phyloP scores from a whole-genome alignment of 2,888 invertebrate genomes.

The Parnassius orleans region DNA sequence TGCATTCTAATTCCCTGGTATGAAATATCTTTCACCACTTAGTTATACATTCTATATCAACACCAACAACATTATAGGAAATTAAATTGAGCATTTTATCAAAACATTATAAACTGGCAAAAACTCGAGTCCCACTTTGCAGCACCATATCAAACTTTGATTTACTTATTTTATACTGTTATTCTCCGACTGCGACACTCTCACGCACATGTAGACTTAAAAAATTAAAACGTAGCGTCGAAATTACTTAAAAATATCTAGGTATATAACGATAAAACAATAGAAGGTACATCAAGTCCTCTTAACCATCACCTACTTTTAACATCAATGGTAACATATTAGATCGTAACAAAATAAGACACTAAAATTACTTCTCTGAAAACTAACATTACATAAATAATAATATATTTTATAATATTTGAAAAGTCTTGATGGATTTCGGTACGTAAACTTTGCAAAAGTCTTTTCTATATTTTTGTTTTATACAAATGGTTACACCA shows the following conservation, averaged over 20 bases:
- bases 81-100: constrained; percentile 68
- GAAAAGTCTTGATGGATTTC: too few relatives aligned
- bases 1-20: constrained; percentile 35
- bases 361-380: too few relatives aligned
- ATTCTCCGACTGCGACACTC: constrained; percentile 4
- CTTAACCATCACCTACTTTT: constrained; percentile 36
- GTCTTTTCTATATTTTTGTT: too few relatives aligned
- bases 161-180: not conserved
- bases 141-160: not conserved
- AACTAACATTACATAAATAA: too few relatives aligned
- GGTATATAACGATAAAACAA: not conserved
- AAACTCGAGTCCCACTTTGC: not conserved
- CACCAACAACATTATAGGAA: constrained; percentile 54
- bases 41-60: constrained; percentile 41
- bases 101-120: constrained; percentile 21
- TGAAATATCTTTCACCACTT: constrained; percentile 59
- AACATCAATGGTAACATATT: constrained; percentile 35
- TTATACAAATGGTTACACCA: too few relatives aligned
- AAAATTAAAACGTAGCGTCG: not conserved
- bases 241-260: constrained; percentile 5
- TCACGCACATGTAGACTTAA: constrained; percentile 2
- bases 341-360: constrained; percentile 14
- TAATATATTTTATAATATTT: too few relatives aligned
- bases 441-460: too few relatives aligned
- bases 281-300: constrained; percentile 1